Base-by-base conservation (phyloP, 2,113 vertebrate genomes). In the Siniperca knerii region DNA sequence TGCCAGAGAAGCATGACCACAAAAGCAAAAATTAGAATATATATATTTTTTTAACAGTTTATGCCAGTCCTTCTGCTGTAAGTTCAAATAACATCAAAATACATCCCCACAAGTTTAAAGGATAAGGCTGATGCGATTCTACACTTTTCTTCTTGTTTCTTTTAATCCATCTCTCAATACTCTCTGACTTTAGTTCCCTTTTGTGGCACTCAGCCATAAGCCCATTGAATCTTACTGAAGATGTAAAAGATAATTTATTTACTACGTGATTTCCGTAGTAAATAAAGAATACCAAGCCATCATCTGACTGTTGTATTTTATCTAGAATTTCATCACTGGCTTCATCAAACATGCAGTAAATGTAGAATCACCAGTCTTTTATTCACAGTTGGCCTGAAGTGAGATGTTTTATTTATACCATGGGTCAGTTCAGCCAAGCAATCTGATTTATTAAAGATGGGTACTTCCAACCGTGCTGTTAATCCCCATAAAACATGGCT, bases 371-470 rank as follows among this genome's bases (percentile, higher is more conserved):
- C 12, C 23, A 40, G 44, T 57, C 35, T 74, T 76, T 40, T 40
- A 25, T 74, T 50, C 33, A 58, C 23, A 58, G 9, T 75, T 80
- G 62, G 70, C 72, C 68, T 42, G 42, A 46, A 84, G 75, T 65
- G 23, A 76, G 64, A 81, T 88, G 55, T 77, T 90, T 92, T 90
- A 90, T 92, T 92, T 85, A 87, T 83, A 74, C 16, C 69, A n/a
- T 18, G 13, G 3, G 46, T 62, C 1, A 1, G 37, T 84, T 79
- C n/a, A 75, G 83, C 82, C 80, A 77, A 83, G 52, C 25, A 60
- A 40, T 76, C 72, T 71, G 70, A 85, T 90, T 89, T 82, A 85
- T 90, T 89, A 77, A 88, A 81, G 79, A 86, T 2, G 1, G 6
- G 5, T 16, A 10, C 42, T 44, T 87, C 78, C 82, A 81, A 75